phyloP scores from a whole-genome alignment of 2,113 vertebrate species.

The Smithornis capensis region DNA sequence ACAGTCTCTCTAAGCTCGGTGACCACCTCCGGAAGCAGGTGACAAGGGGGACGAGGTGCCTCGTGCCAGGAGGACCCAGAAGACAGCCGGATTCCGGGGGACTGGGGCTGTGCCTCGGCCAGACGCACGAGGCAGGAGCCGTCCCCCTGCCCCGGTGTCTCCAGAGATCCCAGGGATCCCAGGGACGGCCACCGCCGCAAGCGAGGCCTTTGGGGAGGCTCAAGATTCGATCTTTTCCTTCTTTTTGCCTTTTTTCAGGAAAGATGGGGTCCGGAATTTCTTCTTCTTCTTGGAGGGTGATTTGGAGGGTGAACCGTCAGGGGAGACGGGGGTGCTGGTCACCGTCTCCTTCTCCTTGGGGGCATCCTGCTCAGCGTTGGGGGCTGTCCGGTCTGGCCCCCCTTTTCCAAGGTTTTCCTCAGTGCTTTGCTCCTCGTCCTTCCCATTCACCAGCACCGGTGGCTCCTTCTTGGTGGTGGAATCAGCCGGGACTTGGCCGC shows the following conservation, averaged over 20 bases:
- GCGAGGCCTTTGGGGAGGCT: neutral
- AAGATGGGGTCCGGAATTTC: conserved; percentile 97
- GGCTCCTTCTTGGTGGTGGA: neutral
- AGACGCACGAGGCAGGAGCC: neutral
- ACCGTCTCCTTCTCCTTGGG: conserved; percentile 78
- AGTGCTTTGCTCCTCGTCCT: conserved; percentile 81
- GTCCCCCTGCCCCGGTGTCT: neutral
- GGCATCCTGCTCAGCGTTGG: conserved; percentile 71
- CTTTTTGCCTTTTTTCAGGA: conserved; percentile 96
- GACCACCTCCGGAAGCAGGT: neutral
- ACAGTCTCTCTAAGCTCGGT: neutral
- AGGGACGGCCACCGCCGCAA: fast-evolving
- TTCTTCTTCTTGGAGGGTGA: conserved; percentile 99
- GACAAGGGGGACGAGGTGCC: neutral
- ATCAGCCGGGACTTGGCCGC: conserved; percentile 12
- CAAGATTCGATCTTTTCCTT: conserved; percentile 94
- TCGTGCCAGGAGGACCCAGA: neutral
- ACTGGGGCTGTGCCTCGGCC: neutral
- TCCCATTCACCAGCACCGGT: conserved; percentile 79
- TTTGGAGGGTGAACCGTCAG: conserved; percentile 93
- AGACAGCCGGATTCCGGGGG: neutral
- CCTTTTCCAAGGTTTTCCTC: conserved; percentile 81
- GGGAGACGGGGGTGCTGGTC: conserved; percentile 80
- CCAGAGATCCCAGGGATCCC: neutral
- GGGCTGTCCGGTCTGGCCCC: conserved; percentile 77